Conservation (phyloP, 2,797 vertebrate genomes). For the Catamblyrhynchus diadema region DNA sequence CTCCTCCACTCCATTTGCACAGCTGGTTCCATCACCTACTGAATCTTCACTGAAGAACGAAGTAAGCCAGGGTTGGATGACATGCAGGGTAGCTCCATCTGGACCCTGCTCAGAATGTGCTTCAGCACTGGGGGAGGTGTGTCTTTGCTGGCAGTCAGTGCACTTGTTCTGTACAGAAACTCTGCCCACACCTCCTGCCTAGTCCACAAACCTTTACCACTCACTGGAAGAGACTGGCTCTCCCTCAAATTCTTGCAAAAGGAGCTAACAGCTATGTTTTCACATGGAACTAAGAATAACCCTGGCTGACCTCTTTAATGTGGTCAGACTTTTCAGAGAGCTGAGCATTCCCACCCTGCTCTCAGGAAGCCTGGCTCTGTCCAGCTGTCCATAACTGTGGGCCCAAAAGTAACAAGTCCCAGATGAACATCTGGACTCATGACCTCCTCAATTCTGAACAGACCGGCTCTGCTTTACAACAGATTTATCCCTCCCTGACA, state of each 20-base stretch:
- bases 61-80: neutral
- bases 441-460: neutral
- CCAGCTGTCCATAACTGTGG: neutral
- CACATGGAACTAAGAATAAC: neutral
- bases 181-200: neutral
- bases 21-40: neutral
- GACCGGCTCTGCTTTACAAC: neutral
- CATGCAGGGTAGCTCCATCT: neutral
- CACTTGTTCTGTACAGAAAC: neutral
- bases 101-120: neutral
- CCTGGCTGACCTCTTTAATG: neutral
- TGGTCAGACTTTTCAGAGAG: neutral
- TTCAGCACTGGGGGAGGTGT: neutral
- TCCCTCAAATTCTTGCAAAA: neutral
- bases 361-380: neutral
- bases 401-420: neutral
- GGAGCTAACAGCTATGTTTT: neutral
- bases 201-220: neutral
- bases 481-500: neutral
- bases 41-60: neutral
- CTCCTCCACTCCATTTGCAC: neutral
- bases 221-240: neutral
- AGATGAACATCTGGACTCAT: rapidly evolving
- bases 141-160: neutral
- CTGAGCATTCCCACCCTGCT: neutral